Base-by-base conservation (phyloP, 1,140 invertebrate species). In the Drosophila burlai region DNA sequence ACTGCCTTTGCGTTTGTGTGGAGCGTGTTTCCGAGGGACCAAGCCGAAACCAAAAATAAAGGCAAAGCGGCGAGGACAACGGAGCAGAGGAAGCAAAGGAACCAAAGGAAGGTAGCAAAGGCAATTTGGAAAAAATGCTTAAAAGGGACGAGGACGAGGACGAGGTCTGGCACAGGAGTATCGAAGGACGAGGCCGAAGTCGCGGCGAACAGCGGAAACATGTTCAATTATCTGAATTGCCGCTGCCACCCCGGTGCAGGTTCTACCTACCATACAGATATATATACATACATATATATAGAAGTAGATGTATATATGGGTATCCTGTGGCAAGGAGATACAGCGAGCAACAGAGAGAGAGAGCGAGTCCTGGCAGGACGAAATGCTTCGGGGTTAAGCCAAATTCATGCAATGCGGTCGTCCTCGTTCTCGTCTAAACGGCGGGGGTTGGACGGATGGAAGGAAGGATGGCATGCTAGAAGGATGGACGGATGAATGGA, bases 161-260 rank as follows among this genome's bases (percentile, higher is more conserved):
- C 34, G 34, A 46, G 45, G 13, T 29, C 50, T 40, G 36, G 36
- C 40, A 67, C 31, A 49, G 43, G 62, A n/a, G 63, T 31, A 68
- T 71, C 67, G 67, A 71, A 62, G 54, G 57, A 74, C 64, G 57
- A 62, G 75, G 50, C 46, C 58, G 65, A 77, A 46, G 74, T 43
- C 31, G 71, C 46, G 69, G 50, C 66, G 49, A 66, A 61, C 67
- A 58, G 77, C 83, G 78, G 81, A 89, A 87, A 79, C 84, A 87
- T 87, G 84, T 87, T 87, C 85, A 89, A 89, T 89, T 90, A 89
- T 79, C 79, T 57, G 68, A 62, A 59, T 83, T 81, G 81, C 57
- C 76, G 78, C 61, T 71, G 69, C 40, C 75, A 87, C 80, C 84
- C 84, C 66, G 68, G 72, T 76, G 29, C 43, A 38, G 11, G 38